A percentile compares a stretch with the other conserved stretches of the same genome.
These are phyloP conservation scores for Coregonus clupeaformis DNA, from an alignment of 2,113 vertebrate species.

Conservation along the genomic window DNA sequence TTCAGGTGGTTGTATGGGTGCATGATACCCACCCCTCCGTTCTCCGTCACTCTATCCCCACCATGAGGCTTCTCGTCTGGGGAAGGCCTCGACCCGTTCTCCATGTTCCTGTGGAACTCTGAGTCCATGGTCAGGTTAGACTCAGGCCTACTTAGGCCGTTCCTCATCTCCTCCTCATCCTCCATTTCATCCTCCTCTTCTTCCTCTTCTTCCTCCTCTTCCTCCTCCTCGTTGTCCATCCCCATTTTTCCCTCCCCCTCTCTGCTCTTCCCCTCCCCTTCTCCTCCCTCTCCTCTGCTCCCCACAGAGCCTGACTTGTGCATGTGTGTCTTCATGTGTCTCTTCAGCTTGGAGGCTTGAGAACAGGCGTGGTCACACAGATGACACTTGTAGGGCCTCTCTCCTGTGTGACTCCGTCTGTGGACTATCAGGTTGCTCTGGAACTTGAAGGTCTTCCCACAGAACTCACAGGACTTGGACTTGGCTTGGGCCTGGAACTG, in stretches of 20 bases:
- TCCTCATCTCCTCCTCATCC: slow-evolving; percentile 91
- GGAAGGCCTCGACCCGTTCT: slow-evolving; percentile 84
- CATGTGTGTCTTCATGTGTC: slow-evolving; percentile 99
- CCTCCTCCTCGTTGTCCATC: slow-evolving; percentile 87
- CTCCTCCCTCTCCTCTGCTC: slow-evolving; percentile 85
- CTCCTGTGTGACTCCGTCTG: slow-evolving; percentile 96
- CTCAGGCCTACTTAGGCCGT: slow-evolving; percentile 87
- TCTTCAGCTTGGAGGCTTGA: slow-evolving; percentile 98
- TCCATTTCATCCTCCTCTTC: slow-evolving; percentile 81
- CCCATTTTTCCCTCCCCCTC: slow-evolving; percentile 84
- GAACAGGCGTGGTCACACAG: slow-evolving; percentile 98
- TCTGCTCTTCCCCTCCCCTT: slow-evolving; percentile 76
- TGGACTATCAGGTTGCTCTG: slow-evolving; percentile 99
- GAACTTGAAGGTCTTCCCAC: slow-evolving; percentile 98
- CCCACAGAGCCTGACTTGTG: slow-evolving; percentile 94
- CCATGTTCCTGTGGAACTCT: slow-evolving; percentile 76
- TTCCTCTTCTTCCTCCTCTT: slow-evolving; percentile 91
- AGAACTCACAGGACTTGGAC: slow-evolving; percentile 98
- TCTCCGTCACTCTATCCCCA: slow-evolving; percentile 85
- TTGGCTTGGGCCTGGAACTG: slow-evolving; percentile 76
- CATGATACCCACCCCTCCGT: slow-evolving; percentile 83
- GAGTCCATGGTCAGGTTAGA: slow-evolving; percentile 97
- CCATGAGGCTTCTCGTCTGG: slow-evolving; percentile 83
- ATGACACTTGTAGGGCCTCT: slow-evolving; percentile 99
- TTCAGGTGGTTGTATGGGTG: slow-evolving; percentile 91